Evolutionary conservation across 2,797 vertebrate genomes (phyloP), one percentile per base, ranked within the genome.

Genomic region (Anguilla obscura): DNA sequence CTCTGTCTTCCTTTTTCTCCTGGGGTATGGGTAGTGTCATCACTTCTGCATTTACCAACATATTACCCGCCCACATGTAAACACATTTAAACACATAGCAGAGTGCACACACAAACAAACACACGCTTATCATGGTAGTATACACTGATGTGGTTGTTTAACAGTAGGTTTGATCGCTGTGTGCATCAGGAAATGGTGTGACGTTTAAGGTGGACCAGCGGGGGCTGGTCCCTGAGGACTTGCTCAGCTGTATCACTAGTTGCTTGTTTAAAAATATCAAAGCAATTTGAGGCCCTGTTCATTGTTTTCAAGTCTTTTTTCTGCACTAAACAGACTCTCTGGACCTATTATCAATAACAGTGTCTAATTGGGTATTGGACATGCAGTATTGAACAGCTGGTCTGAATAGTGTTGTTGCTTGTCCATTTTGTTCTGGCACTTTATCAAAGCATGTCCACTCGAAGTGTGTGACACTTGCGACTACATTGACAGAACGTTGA

Each of bases 301-400:
- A 79, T 45, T 48, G 79, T 50, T 48, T 48, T 48, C 71, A 76
- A 21, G 9, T 40, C 2, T 33, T 74, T 80, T 82, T 50, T 18
- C 79, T 82, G 40, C 40, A 21, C 21, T 82, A 82, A 24, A 48
- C 36, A 80, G 45, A 50, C 45, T 48, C 40, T 48, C 6, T 82
- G 79, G 79, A 5, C 79, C 79, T 50, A n/a, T 48, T 82, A 80
- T 9, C 5, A 50, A 45, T 24, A 50, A 48, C 40, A 82, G 1
- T 48, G 9, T 48, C 79, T 82, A 50, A 82, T 82, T 82, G 24
- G 40, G 40, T 80, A 45, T 80, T 80, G 79, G 40, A 82, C 79
- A 82, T 50, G 79, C 40, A 24, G 7, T 82, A 82, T 82, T 82
- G 79, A n/a, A 50, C 18, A n/a, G 6, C 45, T 24, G 36, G 79